Conservation (phyloP, 2,888 invertebrate genomes). For the Cheilosia vernalis region DNA sequence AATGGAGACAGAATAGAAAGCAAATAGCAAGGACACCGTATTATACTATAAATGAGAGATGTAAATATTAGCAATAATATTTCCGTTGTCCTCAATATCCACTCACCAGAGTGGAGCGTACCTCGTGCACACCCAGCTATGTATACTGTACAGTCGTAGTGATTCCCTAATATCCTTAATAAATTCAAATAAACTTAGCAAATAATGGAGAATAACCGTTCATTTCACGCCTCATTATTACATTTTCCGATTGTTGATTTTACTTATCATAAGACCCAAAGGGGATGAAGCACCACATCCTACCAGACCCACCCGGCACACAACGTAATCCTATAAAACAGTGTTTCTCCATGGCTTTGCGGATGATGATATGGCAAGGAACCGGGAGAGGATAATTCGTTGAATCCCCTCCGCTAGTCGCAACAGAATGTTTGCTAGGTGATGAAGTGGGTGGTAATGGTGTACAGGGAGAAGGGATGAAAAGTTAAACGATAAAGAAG, state of each 20-base stretch:
- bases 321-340: conserved; percentile 29
- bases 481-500: conserved; percentile 75
- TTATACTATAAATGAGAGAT: conserved; percentile 59
- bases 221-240: conserved; percentile 75
- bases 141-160: conserved; percentile 7
- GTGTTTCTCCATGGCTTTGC: conserved; percentile 26
- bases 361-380: background rate
- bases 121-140: background rate
- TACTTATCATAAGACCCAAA: conserved; percentile 72
- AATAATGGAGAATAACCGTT: conserved; percentile 75
- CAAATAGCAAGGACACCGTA: conserved; percentile 17
- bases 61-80: conserved; percentile 74
- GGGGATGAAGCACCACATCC: conserved; percentile 39
- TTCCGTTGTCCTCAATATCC: conserved; percentile 71
- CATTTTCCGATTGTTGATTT: conserved; percentile 76
- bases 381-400: conserved; percentile 46
- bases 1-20: background rate
- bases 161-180: conserved; percentile 74
- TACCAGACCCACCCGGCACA: conserved; percentile 5
- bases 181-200: conserved; percentile 75
- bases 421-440: conserved; percentile 69
- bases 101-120: conserved; percentile 20
- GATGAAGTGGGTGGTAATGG: conserved; percentile 67
- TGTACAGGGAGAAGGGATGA: conserved; percentile 59
- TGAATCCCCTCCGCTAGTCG: conserved; percentile 24